Conservation (phyloP, 2,888 invertebrate genomes). For the Noctua pronuba region DNA sequence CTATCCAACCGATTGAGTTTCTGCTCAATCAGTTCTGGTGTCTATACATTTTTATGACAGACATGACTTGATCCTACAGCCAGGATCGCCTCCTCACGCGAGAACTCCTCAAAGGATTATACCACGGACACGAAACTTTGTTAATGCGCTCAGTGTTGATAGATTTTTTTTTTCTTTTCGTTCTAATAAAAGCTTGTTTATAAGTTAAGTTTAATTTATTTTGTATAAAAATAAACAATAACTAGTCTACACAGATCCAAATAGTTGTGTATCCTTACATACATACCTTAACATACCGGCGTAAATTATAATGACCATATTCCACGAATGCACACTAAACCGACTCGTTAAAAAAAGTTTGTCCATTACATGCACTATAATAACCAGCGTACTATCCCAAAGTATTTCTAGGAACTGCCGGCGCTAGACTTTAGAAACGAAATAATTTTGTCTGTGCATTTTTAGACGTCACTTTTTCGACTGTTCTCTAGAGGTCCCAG, state of each 20-base stretch:
- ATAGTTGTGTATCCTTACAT: neutral
- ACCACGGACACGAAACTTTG: too few relatives aligned
- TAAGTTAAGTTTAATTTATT: neutral
- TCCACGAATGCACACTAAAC: neutral
- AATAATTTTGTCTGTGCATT: neutral
- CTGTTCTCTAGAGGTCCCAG: neutral
- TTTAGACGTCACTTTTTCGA: neutral
- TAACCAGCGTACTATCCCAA: neutral
- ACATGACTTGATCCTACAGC: neutral
- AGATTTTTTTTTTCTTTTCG: too few relatives aligned
- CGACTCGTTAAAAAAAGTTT: neutral
- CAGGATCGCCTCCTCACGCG: neutral
- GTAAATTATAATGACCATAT: neutral
- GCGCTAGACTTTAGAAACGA: neutral
- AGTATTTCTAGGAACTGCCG: neutral
- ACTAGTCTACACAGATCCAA: neutral
- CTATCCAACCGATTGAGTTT: too few relatives aligned
- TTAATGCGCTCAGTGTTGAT: too few relatives aligned
- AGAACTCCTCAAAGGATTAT: neutral
- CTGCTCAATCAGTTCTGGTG: too few relatives aligned
- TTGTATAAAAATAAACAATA: neutral
- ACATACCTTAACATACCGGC: neutral
- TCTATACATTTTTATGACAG: too few relatives aligned
- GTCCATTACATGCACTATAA: neutral
- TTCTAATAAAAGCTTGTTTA: too few relatives aligned